Evolutionary conservation across 53 echinoderm and acorn worm genomes (phyloP), one percentile per base, ranked within the genome.

Genomic region (Hippasteria phrygiana): DNA sequence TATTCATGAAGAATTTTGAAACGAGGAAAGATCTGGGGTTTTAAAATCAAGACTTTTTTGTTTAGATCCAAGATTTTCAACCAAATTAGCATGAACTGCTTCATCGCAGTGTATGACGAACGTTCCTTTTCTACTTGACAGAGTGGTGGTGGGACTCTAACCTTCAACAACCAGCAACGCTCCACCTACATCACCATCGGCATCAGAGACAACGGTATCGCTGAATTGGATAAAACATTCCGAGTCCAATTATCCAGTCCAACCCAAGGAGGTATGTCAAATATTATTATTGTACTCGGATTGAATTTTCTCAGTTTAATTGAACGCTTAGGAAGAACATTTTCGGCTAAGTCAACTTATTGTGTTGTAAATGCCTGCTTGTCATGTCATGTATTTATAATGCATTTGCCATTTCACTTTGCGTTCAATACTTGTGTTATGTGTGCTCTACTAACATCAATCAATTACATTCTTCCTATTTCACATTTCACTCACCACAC

Each of bases 201-300:
- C 18, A 93, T 99, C 36, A 78, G 83, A 13, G 99, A 99, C 79
- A 99, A 99, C 47, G 69, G 88, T 46, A 81, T 94, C 2, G 94
- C 94, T 43, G 99, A 99, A 74, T 87, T 99, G 55, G 91, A 94
- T 70, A 99, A 99, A 80, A 65, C 69, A 14, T 96, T 99, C 62
- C 87, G 86, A 55, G 94, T 96, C 17, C 94, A 96, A 54, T 81
- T 96, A 20, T 99, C 99, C 9, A 99, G 94, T 66, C 99, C 99
- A 31, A 94, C 93, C 66, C 94, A 90, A 39, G 96, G 96, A 94
- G 99, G 99, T 99, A 92, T 54, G 91, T 41, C 10, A 4, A 8
- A 59, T 8, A 45, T 45, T 45, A n/a, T n/a, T n/a, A n/a, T n/a
- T n/a, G n/a, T n/a, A n/a, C n/a, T n/a, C n/a, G n/a, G n/a, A n/a